phyloP scores from a whole-genome alignment of 2,113 vertebrate genomes.

The Megaptera novaeangliae region DNA sequence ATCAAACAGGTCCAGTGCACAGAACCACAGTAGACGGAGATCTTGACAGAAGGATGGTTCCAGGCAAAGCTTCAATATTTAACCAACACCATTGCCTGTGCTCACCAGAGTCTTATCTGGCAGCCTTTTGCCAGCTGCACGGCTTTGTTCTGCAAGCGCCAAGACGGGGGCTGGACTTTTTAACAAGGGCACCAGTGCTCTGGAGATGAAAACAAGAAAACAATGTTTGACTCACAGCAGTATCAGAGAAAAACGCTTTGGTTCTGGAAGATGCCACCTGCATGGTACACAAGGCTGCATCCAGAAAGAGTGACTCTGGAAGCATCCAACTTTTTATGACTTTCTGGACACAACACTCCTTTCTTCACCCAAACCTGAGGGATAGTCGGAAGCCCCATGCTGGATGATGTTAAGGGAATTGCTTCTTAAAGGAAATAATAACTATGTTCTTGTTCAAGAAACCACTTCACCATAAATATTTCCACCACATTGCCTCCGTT shows the following conservation, averaged over 20 bases:
- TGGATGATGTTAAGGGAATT: background rate
- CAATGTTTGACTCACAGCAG: background rate
- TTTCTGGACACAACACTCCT: background rate
- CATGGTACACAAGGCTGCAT: fast-evolving
- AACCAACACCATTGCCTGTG: background rate
- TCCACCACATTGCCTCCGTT: background rate
- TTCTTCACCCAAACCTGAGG: background rate
- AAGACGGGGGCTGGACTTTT: background rate
- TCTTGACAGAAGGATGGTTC: background rate
- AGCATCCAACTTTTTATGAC: fast-evolving
- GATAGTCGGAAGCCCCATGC: fast-evolving
- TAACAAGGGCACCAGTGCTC: background rate
- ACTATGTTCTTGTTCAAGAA: background rate
- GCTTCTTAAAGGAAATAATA: background rate
- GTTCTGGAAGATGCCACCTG: background rate
- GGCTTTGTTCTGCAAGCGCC: background rate
- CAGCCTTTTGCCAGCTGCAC: background rate
- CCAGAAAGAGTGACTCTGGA: fast-evolving
- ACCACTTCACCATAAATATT: background rate
- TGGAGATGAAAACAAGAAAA: background rate
- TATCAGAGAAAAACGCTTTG: background rate
- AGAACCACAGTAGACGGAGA: background rate
- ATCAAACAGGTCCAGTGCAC: background rate
- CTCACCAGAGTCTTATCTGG: background rate
- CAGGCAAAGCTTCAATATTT: background rate